Base-by-base conservation (phyloP, 30 jellyfish, hydroid and myxozoan genomes). In the Turritopsis dohrnii region DNA sequence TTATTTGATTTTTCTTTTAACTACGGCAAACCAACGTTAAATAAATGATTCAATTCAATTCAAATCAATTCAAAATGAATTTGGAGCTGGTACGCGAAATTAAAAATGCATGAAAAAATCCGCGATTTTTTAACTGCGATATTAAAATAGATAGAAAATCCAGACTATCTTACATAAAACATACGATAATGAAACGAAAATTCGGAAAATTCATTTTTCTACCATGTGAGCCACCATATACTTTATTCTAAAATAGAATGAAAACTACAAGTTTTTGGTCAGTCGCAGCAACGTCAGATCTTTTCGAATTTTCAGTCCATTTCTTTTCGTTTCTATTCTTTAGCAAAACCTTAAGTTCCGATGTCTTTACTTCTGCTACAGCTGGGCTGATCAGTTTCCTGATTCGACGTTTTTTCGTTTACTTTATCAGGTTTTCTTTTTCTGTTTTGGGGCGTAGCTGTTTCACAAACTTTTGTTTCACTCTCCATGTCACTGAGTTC, bases 381-480 rank as follows among this genome's bases (percentile, higher is more conserved):
- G n/a, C 72, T 54, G 72, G 72, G 72, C 72, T 54, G 72, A 54
- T 54, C 72, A 54, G n/a, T 54, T 54, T 54, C 72, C n/a, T 54
- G 72, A 54, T 54, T 54, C n/a, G 72, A 54, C 19, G 72, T 54
- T 54, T 54, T 54, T 54, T 54, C n/a, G 72, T 54, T 54, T n/a
- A 54, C 72, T 54, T 54, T 54, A 54, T 54, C 72, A 54, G 72
- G 72, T 54, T 54, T 54, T 54, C 72, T 54, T 54, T 54, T 54
- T 54, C 72, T 54, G 72, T 54, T 54, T 54, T 54, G 72, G 72
- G 72, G 72, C 72, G 72, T 54, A 16, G 18, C 72, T 16, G 19
- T 16, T 16, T n/a, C n/a, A n/a, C n/a, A n/a, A n/a, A n/a, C n/a
- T 16, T 54, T 54, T 54, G 72, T 54, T 54, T 54, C 72, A 54